These are phyloP conservation scores for Aricia agestis DNA, from an alignment of 1,140 invertebrate species.

Conservation along the genomic window DNA sequence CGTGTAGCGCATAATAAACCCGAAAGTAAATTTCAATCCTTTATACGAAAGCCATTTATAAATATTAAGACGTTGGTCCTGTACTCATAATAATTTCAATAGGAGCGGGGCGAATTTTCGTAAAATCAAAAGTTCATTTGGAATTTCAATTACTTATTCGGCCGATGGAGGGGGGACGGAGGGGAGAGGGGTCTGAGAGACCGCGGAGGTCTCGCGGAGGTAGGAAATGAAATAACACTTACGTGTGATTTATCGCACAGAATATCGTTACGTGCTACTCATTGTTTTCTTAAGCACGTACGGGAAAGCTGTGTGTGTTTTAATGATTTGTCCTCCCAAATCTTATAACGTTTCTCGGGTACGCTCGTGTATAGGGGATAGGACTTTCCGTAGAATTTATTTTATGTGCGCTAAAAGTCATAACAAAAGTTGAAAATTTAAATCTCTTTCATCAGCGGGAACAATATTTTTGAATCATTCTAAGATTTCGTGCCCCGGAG, in stretches of 20 bases:
- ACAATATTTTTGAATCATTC: background rate
- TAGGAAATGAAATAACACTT: slow-evolving; percentile 75
- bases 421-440: background rate
- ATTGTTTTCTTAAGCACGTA: slow-evolving; percentile 63
- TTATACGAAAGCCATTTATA: slow-evolving; percentile 8
- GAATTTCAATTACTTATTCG: slow-evolving; percentile 75
- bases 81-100: slow-evolving; percentile 70
- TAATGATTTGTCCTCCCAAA: slow-evolving; percentile 40
- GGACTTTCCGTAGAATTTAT: no score
- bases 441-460: background rate
- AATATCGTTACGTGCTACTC: slow-evolving; percentile 67
- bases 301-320: slow-evolving; percentile 40
- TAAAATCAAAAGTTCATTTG: slow-evolving; percentile 72
- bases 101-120: slow-evolving; percentile 56
- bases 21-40: slow-evolving; percentile 12
- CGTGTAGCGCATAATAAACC: background rate
- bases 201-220: slow-evolving; percentile 10
- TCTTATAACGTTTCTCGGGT: background rate
- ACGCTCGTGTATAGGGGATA: no score
- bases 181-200: slow-evolving; percentile 64
- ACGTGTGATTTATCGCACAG: slow-evolving; percentile 68
- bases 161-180: slow-evolving; percentile 64
- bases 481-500: slow-evolving; percentile 53
- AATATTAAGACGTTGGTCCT: slow-evolving; percentile 14
- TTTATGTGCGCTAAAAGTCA: background rate